Conservation (phyloP, 2,113 vertebrate species). For the Numida meleagris region DNA sequence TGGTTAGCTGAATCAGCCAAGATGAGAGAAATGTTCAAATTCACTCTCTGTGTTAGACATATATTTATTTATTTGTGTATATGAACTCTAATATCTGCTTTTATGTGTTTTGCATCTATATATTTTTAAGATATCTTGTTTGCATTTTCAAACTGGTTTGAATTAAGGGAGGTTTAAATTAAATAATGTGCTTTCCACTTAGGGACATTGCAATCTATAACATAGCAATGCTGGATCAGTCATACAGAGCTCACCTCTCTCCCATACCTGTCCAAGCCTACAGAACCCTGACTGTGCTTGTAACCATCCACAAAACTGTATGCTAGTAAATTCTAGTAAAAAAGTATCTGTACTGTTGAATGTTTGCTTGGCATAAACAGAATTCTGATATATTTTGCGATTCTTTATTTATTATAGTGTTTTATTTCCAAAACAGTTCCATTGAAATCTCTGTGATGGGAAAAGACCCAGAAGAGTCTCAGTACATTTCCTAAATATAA, state of each 20-base stretch:
- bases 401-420: not conserved
- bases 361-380: not conserved
- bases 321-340: not conserved
- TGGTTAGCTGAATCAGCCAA: not conserved
- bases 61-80: not conserved
- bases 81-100: not conserved
- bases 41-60: not conserved
- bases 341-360: not conserved
- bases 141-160: not conserved
- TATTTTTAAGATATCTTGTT: not conserved
- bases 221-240: not conserved
- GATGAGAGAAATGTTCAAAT: not conserved
- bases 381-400: not conserved
- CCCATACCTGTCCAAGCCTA: not conserved
- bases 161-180: not conserved
- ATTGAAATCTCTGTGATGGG: not conserved
- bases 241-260: not conserved
- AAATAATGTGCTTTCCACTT: not conserved
- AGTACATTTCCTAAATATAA: not conserved
- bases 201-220: not conserved
- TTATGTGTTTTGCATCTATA: not conserved
- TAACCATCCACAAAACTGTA: not conserved
- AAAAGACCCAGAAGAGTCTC: not conserved
- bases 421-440: not conserved
- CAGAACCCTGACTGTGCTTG: not conserved